Base-by-base conservation (phyloP, 2,888 invertebrate species). In the Tetanocera ferruginea region DNA sequence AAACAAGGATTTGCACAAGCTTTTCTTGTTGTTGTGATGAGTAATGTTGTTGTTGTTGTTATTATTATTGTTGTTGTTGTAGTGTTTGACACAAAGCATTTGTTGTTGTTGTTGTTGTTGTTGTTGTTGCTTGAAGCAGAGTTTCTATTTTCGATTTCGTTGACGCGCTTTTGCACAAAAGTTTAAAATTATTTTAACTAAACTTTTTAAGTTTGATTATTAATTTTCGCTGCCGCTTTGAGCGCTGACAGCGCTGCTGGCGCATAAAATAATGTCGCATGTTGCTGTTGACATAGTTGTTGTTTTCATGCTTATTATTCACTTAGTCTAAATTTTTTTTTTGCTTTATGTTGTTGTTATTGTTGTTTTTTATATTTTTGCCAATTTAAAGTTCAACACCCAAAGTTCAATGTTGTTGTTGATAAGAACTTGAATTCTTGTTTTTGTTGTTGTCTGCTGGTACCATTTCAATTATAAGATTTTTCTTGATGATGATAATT, bases 1-100 rank as follows among this genome's bases (percentile, higher is more conserved):
- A 88, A 89, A 88, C 89, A 87, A 86, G 82, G 83, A 84, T 80
- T 72, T 67, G 31, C 51, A 64, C 52, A 74, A 31, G 60, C 72
- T 72, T 73, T 43, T 23, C n/a, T 23, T 23, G 9, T 49, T 62
- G 64, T 66, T 55, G 34, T 23, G 55, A 55, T 5, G 19, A 0
- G 5, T n/a, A 23, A 55, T 55, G 55, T 19, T 51, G 11, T 17
- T 51, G 3, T 55, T 57, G 34, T 71, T 55, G 55, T 19, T 51
- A 3, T 17, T 51, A 5, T 55, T 57, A n/a, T 71, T 60, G 34
- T 52, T 31, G 17, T 55, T 71, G n/a, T 31, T 52, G 66, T 73
- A n/a, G 28, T 19, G 8, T 23, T 71, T 9, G 43, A 14, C 31
- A 64, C 25, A 28, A 25, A 14, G 52, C 3, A 25, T 52, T 62